Conservation (phyloP, 2,888 invertebrate species). For the Rotaria magnacalcarata region DNA sequence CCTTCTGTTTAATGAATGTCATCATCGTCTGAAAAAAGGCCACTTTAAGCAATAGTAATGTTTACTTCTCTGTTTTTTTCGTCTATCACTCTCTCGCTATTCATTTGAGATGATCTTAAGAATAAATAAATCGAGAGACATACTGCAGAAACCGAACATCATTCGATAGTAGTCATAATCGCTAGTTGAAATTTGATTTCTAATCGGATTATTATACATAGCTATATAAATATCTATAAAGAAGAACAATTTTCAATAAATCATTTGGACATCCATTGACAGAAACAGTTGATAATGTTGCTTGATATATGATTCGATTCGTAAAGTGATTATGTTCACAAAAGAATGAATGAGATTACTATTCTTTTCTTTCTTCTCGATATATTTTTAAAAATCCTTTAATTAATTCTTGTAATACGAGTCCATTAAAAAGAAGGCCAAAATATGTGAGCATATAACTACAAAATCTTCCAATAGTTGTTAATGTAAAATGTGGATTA, state of each 20-base stretch:
- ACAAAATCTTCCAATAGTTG: conserved; percentile 9
- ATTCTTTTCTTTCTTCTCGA: neutral
- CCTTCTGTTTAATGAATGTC: neutral
- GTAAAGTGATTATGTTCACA: neutral
- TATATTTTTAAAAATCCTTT: conserved; percentile 1
- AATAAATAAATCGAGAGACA: neutral
- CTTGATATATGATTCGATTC: neutral
- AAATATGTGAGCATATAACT: conserved; percentile 25
- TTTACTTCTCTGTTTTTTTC: neutral
- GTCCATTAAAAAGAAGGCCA: conserved; percentile 16
- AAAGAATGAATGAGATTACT: neutral
- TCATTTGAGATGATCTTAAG: neutral
- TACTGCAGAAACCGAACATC: neutral
- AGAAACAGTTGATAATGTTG: neutral
- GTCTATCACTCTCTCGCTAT: neutral
- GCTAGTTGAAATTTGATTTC: neutral
- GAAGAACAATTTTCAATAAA: neutral
- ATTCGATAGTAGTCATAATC: neutral
- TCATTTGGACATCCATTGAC: neutral
- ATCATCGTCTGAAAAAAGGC: neutral
- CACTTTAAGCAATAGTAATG: neutral
- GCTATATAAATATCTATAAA: neutral
- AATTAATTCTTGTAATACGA: conserved; percentile 33
- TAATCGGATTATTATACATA: neutral
- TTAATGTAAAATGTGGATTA: neutral